These are phyloP conservation scores for Cyphomyrus plagiostoma DNA, from an alignment of 2,113 vertebrate species.

Conservation along the genomic window DNA sequence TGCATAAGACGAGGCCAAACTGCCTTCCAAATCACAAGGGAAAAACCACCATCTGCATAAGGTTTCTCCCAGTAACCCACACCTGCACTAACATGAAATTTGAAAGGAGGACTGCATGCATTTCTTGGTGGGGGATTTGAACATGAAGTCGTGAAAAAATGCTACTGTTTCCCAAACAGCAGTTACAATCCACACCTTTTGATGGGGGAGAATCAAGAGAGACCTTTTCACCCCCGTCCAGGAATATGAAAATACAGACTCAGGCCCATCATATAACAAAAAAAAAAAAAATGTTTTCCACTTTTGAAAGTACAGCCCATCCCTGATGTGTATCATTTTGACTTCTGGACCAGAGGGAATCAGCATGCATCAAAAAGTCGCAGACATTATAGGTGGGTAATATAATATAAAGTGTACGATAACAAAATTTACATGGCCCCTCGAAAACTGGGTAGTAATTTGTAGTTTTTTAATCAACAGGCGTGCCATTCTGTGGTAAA, in stretches of 20 bases:
- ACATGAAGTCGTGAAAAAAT: slow-evolving; percentile 75
- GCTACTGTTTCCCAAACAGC: neutral
- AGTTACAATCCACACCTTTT: neutral
- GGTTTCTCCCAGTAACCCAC: neutral
- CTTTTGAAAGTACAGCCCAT: neutral
- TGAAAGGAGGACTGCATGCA: neutral
- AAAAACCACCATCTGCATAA: neutral
- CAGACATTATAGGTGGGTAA: neutral
- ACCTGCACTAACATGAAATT: neutral
- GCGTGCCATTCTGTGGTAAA: neutral
- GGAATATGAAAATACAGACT: neutral
- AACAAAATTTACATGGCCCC: neutral
- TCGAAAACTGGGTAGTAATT: slow-evolving; percentile 13
- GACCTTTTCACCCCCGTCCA: neutral
- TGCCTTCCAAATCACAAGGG: neutral
- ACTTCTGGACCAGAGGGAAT: neutral
- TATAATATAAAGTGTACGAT: neutral
- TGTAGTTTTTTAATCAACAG: slow-evolving; percentile 21
- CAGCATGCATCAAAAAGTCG: neutral
- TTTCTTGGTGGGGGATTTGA: slow-evolving; percentile 50
- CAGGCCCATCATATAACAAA: neutral
- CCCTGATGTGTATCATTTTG: neutral
- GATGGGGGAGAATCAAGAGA: neutral
- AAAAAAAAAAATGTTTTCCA: neutral
- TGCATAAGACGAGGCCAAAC: neutral